These are phyloP conservation scores for Cataglyphis cursor DNA, from an alignment of 2,888 invertebrate genomes.

Conservation along the genomic window DNA sequence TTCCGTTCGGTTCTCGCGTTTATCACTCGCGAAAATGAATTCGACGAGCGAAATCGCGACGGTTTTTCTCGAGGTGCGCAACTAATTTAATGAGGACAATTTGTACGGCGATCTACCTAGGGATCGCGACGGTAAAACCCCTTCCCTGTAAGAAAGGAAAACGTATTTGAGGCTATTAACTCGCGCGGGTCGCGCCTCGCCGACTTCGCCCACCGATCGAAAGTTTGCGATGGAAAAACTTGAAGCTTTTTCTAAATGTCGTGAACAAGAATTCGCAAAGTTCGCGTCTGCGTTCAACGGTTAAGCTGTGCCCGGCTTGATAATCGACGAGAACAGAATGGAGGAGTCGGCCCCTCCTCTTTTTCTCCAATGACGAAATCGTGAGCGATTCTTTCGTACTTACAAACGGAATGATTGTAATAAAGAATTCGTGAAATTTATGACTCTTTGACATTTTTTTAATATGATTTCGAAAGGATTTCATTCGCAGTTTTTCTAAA, in stretches of 20 bases:
- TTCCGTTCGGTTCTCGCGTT: conserved; percentile 35
- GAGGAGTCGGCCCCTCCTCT: not conserved
- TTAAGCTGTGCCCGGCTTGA: conserved; percentile 11
- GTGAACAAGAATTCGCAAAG: not conserved
- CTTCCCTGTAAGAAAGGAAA: conserved; percentile 42
- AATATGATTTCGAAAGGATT: not conserved
- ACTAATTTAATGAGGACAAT: conserved; percentile 53
- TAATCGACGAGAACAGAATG: not conserved
- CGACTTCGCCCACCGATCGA: conserved; percentile 22
- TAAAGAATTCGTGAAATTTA: not conserved
- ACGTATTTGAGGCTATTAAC: conserved; percentile 50
- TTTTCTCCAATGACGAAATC: conserved; percentile 3
- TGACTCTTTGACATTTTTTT: not conserved
- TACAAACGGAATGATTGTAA: not conserved
- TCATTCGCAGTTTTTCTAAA: not conserved
- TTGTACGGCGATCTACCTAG: conserved; percentile 39
- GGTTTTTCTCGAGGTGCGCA: conserved; percentile 39
- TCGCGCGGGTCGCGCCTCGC: conserved; percentile 11
- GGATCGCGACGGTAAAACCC: conserved; percentile 19
- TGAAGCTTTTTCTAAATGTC: conserved; percentile 20
- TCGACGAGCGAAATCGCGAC: conserved; percentile 34
- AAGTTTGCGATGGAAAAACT: conserved; percentile 43
- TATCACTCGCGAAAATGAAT: conserved; percentile 33
- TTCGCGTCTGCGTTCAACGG: conserved; percentile 9
- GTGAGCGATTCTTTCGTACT: not conserved